Base-by-base conservation (phyloP, 2,888 invertebrate species). In the Caradrina kadenii region DNA sequence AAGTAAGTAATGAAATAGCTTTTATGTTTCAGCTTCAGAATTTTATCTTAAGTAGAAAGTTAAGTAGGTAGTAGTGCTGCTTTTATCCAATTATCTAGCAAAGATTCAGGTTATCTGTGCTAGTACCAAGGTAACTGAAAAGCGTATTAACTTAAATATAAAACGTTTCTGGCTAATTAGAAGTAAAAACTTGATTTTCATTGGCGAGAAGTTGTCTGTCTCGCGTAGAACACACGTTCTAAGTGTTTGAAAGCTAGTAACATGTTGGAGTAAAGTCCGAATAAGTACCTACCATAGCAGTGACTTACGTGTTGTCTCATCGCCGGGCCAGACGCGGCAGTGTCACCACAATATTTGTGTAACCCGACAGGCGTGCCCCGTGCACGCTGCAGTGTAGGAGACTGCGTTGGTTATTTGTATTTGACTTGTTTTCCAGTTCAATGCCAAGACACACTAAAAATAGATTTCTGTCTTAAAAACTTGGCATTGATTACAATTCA, bases 331-430 rank as follows among this genome's bases (percentile, higher is more conserved):
- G 69, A 67, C 71, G 73, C 71, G 73, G 76, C 77, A 75, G 80
- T 80, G 79, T 76, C 68, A 63, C 52, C 39, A 83, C 11, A 86
- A 86, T 81, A 86, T 86, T 86, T 81, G 82, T 73, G 55, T 19
- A 77, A 58, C 68, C 49, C 69, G 74, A 63, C 75, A 54, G 55
- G 21, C 31, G 26, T 15, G 21, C 42, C 2, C 61, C 22, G 60
- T 10, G 75, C 75, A 11, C 49, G 55, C 62, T 17, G 58, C 62
- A 60, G 52, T 49, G 59, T 10, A 21, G 49, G 10, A 58, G 53
- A 35, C 39, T 22, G 39, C 26, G n/a, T 6, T 21, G n/a, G 26
- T 39, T 65, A 49, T 75, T 45, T 76, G 31, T 54, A 39, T n/a
- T 35, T 35, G 13, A 31, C 11, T 45, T 4, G 8, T 22, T 48